Conservation (phyloP, 2,888 invertebrate species). For the Notocelia uddmanniana region DNA sequence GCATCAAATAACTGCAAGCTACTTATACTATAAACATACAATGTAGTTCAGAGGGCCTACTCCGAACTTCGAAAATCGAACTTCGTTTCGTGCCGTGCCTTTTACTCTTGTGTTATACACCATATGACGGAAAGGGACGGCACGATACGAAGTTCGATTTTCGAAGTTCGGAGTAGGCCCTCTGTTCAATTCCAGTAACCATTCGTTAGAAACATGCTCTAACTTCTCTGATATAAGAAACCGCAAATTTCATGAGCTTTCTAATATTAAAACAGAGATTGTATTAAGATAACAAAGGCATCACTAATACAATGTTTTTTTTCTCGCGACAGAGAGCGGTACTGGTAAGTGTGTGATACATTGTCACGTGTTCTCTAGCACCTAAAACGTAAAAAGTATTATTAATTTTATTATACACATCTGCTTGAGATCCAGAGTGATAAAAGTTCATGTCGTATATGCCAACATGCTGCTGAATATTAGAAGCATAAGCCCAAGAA, state of each 20-base stretch:
- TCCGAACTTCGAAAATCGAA: too few relatives aligned
- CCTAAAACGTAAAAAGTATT: neutral
- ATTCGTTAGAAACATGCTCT: neutral
- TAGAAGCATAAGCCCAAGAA: neutral
- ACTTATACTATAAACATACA: too few relatives aligned
- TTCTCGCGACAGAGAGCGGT: constrained; percentile 55
- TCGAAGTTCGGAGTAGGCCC: too few relatives aligned
- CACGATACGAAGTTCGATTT: too few relatives aligned
- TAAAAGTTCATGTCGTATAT: too few relatives aligned
- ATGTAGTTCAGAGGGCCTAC: too few relatives aligned
- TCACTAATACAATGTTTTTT: constrained; percentile 43
- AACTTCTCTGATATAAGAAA: neutral
- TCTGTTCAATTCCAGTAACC: too few relatives aligned
- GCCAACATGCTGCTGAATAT: neutral
- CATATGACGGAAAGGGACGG: too few relatives aligned
- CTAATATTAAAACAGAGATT: neutral
- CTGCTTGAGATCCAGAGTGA: neutral
- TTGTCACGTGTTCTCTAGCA: constrained; percentile 48
- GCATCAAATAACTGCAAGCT: neutral
- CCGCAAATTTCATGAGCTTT: neutral
- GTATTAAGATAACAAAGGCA: neutral
- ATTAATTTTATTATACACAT: neutral
- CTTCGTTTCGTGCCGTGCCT: too few relatives aligned
- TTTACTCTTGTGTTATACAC: too few relatives aligned
- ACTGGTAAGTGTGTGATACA: constrained; percentile 57